These are phyloP conservation scores for Plagiodera versicolora DNA, from an alignment of 2,888 invertebrate genomes.

Conservation along the genomic window DNA sequence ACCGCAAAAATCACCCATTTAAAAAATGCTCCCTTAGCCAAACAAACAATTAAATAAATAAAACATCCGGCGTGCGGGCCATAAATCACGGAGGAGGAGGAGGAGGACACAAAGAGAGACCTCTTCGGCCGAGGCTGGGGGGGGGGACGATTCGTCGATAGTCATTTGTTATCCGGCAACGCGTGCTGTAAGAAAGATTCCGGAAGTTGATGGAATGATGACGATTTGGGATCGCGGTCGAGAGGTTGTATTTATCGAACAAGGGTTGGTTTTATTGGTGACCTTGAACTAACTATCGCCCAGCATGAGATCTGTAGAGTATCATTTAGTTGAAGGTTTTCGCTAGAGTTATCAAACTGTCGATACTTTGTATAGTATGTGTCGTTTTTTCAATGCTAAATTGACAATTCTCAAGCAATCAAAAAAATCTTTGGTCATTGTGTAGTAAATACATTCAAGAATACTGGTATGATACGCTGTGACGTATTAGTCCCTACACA, in stretches of 20 bases:
- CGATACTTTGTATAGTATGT: too few species aligned
- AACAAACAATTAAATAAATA: slow-evolving; percentile 53
- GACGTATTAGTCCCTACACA: too few species aligned
- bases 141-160: slow-evolving; percentile 50
- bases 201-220: slow-evolving; percentile 31
- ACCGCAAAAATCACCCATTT: slow-evolving; percentile 44
- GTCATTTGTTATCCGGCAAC: slow-evolving; percentile 50
- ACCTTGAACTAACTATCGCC: neutral
- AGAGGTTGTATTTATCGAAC: neutral
- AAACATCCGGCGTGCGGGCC: slow-evolving; percentile 46
- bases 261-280: neutral
- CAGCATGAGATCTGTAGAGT: neutral
- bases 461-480: too few species aligned
- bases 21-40: slow-evolving; percentile 45
- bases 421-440: too few species aligned
- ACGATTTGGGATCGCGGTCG: neutral
- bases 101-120: slow-evolving; percentile 33
- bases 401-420: too few species aligned
- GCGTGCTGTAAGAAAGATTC: slow-evolving; percentile 44
- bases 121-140: slow-evolving; percentile 28
- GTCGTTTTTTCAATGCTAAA: too few species aligned
- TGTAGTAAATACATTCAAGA: too few species aligned
- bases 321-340: too few species aligned
- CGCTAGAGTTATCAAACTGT: too few species aligned
- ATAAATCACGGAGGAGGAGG: slow-evolving; percentile 35